These are phyloP conservation scores for Anguilla obscura DNA, from an alignment of 2,797 vertebrate species.

Conservation along the genomic window DNA sequence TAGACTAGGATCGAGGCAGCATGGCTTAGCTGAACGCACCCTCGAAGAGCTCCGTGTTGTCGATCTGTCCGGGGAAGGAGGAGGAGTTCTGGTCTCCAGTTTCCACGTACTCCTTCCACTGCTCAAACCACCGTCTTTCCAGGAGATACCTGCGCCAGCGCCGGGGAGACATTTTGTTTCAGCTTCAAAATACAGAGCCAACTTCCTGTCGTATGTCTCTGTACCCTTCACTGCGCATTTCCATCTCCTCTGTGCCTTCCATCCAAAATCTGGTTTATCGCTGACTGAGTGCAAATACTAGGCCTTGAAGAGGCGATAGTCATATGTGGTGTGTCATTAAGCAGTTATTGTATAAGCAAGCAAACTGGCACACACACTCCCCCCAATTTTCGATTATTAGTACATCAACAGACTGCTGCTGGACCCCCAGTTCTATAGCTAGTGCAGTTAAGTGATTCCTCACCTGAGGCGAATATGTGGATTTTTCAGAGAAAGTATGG, in stretches of 20 bases:
- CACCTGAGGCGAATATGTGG: no score
- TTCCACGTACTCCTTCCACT: constrained; percentile 80
- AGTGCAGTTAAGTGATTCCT: no score
- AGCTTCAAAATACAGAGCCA: neutral
- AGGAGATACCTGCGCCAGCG: constrained; percentile 75
- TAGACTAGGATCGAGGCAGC: neutral
- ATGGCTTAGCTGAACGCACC: constrained; percentile 60
- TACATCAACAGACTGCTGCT: no score
- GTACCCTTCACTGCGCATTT: neutral
- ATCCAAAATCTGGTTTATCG: neutral
- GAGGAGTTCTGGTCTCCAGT: constrained; percentile 75
- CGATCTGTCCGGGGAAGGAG: constrained; percentile 78
- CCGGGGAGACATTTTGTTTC: constrained; percentile 10
- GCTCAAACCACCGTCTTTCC: constrained; percentile 78
- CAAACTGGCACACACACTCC: no score
- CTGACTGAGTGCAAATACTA: neutral
- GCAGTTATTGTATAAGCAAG: no score
- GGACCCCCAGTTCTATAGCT: no score
- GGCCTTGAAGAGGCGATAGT: neutral
- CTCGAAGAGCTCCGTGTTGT: constrained; percentile 79
- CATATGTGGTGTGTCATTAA: neutral
- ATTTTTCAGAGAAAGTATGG: no score
- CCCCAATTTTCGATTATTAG: no score
- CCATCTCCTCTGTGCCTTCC: neutral
- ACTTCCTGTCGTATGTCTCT: neutral